Base-by-base conservation (phyloP, 2,888 invertebrate genomes). In the Stenolophus ochropezus region DNA sequence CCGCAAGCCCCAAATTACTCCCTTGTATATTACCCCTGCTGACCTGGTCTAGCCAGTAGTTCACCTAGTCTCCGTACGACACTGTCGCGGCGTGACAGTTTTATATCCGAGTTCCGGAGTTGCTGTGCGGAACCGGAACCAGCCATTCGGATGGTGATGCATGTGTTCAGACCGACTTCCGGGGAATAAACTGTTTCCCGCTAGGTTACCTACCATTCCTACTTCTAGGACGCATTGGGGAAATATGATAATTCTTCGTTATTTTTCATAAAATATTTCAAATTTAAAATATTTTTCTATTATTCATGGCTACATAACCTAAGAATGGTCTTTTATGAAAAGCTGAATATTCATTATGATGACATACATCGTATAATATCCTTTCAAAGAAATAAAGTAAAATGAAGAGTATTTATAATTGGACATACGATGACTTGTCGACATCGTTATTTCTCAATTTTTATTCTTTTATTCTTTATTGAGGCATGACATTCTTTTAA, bases 381-480 rank as follows among this genome's bases (percentile, higher is more conserved):
- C n/a, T n/a, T n/a, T n/a, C n/a, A 42, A 42, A 42, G 33, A 42
- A 42, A 11, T 1, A 21, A 73, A 18, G 74, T 74, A 74, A 74
- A 21, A 25, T 0, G 74, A 74, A 21, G 49, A 21, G 49, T 21
- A 74, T 74, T 74, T 18, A 74, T 74, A 74, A 74, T 74, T 74
- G 74, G 74, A 74, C 49, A 74, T 49, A 23, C 23, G 74, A 74
- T 74, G 49, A 25, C 74, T 49, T 74, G 47, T 23, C 21, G n/a
- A 21, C 56, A 42, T 42, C 33, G 33, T 42, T 42, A 42, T 42
- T 42, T 42, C 11, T 42, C 8, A 6, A 42, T 42, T 42, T 6
- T 42, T 42, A 42, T 42, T 42, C 33, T 42, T 42, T 42, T 42
- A n/a, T 42, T 11, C 8, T 33, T 8, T 3, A 8, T 42, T 42